Evolutionary conservation across 2,888 invertebrate species (phyloP).

Genomic region (Microctonus hyperodae): DNA sequence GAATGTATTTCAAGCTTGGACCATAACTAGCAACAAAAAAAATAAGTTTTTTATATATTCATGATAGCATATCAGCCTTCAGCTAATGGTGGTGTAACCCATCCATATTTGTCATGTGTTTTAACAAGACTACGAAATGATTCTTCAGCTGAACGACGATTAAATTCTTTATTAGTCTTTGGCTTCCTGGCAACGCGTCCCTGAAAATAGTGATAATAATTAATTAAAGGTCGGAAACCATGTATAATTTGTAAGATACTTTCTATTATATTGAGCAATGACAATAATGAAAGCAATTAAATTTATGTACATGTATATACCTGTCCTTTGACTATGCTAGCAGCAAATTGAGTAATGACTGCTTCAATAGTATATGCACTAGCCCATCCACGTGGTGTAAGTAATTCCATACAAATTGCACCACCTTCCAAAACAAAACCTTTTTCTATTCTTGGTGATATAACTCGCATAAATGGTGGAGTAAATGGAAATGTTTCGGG

Average conservation of each 20-base stretch:
- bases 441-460: slow-evolving; percentile 78
- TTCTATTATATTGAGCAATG: neutral
- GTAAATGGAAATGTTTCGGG: slow-evolving; percentile 91
- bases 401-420: slow-evolving; percentile 87
- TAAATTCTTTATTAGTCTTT: slow-evolving; percentile 81
- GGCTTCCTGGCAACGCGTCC: slow-evolving; percentile 82
- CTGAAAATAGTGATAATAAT: slow-evolving; percentile 45
- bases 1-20: neutral
- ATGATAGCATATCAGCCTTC: slow-evolving; percentile 72
- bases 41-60: neutral
- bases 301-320: too few relatives aligned
- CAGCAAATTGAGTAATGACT: slow-evolving; percentile 88
- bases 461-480: slow-evolving; percentile 79
- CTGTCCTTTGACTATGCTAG: slow-evolving; percentile 87
- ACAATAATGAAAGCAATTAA: slow-evolving; percentile 9
- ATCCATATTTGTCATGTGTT: slow-evolving; percentile 90
- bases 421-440: slow-evolving; percentile 92
- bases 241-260: neutral
- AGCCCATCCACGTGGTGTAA: slow-evolving; percentile 88
- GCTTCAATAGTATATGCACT: slow-evolving; percentile 88
- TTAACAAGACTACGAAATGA: slow-evolving; percentile 87
- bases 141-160: slow-evolving; percentile 81
- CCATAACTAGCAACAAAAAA: slow-evolving; percentile 2
- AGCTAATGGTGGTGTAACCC: slow-evolving; percentile 87
- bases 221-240: neutral